Percentiles rank a stretch among this genome's conserved stretches.
These are phyloP conservation scores for Heteromurus nitidus DNA, from an alignment of 2,888 invertebrate species.

Conservation along the genomic window DNA sequence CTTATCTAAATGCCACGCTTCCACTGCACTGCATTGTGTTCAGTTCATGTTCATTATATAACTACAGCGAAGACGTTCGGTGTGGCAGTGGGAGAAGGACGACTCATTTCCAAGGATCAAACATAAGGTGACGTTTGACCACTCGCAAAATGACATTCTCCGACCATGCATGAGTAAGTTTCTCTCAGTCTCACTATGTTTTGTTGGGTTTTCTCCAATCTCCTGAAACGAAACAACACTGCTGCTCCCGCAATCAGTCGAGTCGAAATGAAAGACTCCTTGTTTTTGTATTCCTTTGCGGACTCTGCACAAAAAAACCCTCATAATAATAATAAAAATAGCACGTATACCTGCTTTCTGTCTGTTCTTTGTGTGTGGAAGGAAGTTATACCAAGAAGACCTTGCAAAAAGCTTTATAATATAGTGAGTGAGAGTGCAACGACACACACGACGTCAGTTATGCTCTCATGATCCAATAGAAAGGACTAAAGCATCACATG, in stretches of 20 bases:
- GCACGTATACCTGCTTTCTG: neutral
- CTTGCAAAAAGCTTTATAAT: neutral
- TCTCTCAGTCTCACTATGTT: no score
- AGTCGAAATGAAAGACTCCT: no score
- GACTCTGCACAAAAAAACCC: neutral
- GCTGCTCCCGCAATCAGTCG: neutral
- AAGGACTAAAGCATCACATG: conserved; percentile 36
- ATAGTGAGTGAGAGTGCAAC: neutral
- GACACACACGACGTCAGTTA: conserved; percentile 59
- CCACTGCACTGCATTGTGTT: no score
- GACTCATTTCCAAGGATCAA: neutral
- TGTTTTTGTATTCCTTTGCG: conserved; percentile 15
- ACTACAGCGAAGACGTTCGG: no score
- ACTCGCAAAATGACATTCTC: neutral
- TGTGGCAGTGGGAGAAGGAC: no score
- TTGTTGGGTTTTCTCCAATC: no score
- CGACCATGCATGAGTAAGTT: neutral
- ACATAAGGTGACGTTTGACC: neutral
- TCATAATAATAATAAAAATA: neutral
- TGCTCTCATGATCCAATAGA: conserved; percentile 41
- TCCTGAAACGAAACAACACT: no score
- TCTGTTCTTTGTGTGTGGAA: neutral
- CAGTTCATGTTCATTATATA: no score
- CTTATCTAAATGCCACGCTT: no score
- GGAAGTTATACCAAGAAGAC: neutral